These are phyloP conservation scores for Fulica atra DNA, from an alignment of 2,113 vertebrate genomes.

Conservation along the genomic window DNA sequence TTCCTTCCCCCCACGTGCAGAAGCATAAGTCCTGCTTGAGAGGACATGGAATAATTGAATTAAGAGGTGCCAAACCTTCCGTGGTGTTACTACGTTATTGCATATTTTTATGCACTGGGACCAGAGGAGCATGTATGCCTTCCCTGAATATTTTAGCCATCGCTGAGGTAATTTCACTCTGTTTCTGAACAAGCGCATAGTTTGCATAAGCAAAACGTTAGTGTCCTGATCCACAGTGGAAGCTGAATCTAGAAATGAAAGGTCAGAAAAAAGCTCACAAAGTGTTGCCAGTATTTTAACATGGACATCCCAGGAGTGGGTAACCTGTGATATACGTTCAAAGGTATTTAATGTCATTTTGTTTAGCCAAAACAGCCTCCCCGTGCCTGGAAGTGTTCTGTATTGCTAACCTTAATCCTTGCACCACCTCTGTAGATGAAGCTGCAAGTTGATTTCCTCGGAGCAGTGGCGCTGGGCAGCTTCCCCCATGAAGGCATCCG, in stretches of 20 bases:
- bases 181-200: neutral
- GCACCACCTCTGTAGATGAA: neutral
- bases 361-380: accelerated
- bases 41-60: neutral
- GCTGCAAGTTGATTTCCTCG: neutral
- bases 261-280: neutral
- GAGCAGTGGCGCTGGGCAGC: neutral
- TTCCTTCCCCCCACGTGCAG: neutral
- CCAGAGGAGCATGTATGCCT: neutral
- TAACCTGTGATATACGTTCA: neutral
- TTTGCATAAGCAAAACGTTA: neutral
- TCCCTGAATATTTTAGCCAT: neutral
- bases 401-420: neutral
- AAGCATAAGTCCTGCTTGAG: neutral
- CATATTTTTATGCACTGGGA: neutral
- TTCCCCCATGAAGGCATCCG: accelerated
- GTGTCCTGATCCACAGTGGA: accelerated
- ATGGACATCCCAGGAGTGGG: accelerated
- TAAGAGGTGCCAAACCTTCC: neutral
- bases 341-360: neutral
- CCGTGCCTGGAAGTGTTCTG: accelerated
- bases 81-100: neutral
- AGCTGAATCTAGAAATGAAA: neutral
- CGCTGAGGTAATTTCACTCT: neutral
- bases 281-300: neutral